Percentiles rank a stretch among this genome's conserved stretches.
Conservation (phyloP, 2,888 invertebrate genomes). For the Amphipyra berbera region DNA sequence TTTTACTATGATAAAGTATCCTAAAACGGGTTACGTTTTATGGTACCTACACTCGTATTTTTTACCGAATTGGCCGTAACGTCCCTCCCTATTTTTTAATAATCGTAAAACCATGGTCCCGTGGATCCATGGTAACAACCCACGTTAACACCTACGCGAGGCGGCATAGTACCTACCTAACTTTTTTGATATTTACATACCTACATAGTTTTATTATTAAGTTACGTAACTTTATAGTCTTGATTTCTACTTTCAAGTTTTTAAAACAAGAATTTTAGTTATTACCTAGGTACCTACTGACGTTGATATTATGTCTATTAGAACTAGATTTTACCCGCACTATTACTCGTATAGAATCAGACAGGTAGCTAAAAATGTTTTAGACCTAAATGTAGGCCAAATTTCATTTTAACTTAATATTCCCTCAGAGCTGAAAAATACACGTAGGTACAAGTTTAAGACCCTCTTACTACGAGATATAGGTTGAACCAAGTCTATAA, state of each 20-base stretch:
- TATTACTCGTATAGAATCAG: background rate
- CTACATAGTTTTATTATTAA: constrained; percentile 19
- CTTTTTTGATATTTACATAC: constrained; percentile 24
- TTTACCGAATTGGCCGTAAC: constrained; percentile 14
- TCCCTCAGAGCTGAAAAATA: too few relatives aligned
- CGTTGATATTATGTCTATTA: too few relatives aligned
- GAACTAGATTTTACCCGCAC: too few relatives aligned
- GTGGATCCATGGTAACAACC: constrained; percentile 18
- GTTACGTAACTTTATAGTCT: constrained; percentile 12
- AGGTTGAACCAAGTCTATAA: too few relatives aligned
- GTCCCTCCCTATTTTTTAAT: constrained; percentile 9
- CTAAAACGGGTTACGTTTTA: background rate
- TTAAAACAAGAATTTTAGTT: constrained; percentile 25
- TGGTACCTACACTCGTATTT: background rate
- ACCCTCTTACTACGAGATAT: too few relatives aligned
- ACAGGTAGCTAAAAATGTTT: too few relatives aligned
- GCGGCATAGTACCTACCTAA: constrained; percentile 35
- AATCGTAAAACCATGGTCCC: constrained; percentile 23
- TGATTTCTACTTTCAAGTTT: constrained; percentile 8
- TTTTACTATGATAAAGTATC: background rate
- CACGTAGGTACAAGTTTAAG: too few relatives aligned
- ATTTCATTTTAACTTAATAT: too few relatives aligned
- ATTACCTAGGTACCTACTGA: background rate
- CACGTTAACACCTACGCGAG: constrained; percentile 49
- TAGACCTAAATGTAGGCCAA: too few relatives aligned